Evolutionary conservation across 2,113 vertebrate species (phyloP).

Genomic region (Cottus gobio): DNA sequence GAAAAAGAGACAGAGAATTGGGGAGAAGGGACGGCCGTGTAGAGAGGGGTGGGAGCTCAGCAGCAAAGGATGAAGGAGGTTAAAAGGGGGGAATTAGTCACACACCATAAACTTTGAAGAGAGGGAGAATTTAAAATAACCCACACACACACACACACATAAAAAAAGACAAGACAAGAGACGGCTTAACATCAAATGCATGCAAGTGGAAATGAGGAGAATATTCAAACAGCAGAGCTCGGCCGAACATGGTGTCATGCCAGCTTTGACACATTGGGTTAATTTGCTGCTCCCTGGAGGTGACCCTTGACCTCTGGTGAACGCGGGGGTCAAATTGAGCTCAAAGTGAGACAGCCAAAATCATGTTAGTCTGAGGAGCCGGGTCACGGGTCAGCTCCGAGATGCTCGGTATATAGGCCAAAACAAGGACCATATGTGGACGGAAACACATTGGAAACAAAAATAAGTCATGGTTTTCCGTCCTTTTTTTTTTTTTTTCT

Average conservation of each 20-base stretch:
- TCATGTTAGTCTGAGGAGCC: slow-evolving; percentile 84
- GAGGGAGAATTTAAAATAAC: slow-evolving; percentile 64
- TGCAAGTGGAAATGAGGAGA: slow-evolving; percentile 55
- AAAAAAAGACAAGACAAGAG: slow-evolving; percentile 17
- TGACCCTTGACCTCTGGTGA: slow-evolving; percentile 81
- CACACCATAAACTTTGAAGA: slow-evolving; percentile 75
- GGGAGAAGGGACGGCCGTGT: slow-evolving; percentile 37
- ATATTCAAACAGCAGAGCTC: slow-evolving; percentile 63
- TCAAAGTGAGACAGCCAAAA: slow-evolving; percentile 82
- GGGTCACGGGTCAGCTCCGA: slow-evolving; percentile 80
- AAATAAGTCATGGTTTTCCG: slow-evolving; percentile 80
- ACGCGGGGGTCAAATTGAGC: slow-evolving; percentile 74
- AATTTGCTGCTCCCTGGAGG: slow-evolving; percentile 85
- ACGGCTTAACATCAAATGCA: slow-evolving; percentile 51
- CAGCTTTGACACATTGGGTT: slow-evolving; percentile 87
- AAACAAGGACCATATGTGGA: slow-evolving; percentile 87
- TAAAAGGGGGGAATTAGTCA: slow-evolving; percentile 68
- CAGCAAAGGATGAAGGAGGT: slow-evolving; percentile 54
- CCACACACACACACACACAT: slow-evolving; percentile 10
- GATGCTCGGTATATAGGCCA: slow-evolving; percentile 78
- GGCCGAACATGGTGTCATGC: slow-evolving; percentile 84
- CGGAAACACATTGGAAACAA: slow-evolving; percentile 80
- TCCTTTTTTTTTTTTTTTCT: slow-evolving; percentile 21
- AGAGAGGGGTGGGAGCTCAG: slow-evolving; percentile 47
- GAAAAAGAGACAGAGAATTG: slow-evolving; percentile 41